Evolutionary conservation across 2,113 vertebrate genomes (phyloP).

Genomic region (Regulus satrapa): DNA sequence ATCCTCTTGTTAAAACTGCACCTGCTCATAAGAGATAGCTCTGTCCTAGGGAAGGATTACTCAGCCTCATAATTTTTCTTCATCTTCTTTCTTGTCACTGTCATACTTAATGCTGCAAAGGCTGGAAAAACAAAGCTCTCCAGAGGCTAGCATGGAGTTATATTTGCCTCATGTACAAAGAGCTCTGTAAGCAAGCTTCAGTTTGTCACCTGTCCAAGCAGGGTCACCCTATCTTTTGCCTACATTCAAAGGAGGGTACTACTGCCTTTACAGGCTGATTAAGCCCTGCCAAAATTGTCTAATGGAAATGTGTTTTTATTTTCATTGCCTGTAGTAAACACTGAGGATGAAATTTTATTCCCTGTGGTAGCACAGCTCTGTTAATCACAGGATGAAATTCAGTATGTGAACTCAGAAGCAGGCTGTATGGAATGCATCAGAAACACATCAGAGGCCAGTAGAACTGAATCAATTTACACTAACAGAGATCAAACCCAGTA

Average conservation of each 20-base stretch:
- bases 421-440: background rate
- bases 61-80: slow-evolving; percentile 6
- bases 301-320: background rate
- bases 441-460: background rate
- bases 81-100: background rate
- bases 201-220: background rate
- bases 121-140: slow-evolving; percentile 5
- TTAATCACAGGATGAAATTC: background rate
- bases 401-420: background rate
- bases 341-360: background rate
- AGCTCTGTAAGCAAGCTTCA: background rate
- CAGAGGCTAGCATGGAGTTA: background rate
- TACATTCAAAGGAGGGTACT: background rate
- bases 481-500: background rate
- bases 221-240: background rate
- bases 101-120: background rate
- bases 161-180: background rate
- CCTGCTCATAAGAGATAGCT: slow-evolving; percentile 25
- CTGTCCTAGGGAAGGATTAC: background rate
- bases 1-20: slow-evolving; percentile 1
- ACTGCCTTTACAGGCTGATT: background rate
- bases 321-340: background rate
- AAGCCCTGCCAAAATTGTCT: background rate
- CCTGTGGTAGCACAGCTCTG: background rate
- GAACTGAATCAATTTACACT: background rate